phyloP scores from a whole-genome alignment of 1,140 invertebrate genomes.

The Lycorma delicatula region DNA sequence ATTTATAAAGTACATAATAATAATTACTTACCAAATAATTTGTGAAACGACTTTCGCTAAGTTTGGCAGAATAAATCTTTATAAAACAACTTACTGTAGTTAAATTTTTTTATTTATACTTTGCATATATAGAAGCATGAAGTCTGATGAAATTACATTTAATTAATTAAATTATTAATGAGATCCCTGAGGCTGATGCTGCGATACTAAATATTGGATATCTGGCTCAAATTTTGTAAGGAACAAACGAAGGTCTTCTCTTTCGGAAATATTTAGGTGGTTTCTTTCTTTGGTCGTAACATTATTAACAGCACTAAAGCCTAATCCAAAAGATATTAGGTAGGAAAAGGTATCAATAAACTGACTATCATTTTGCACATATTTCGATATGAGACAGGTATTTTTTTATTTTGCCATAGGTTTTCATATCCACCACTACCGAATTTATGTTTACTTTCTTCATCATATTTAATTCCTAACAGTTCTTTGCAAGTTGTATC shows the following conservation, averaged over 20 bases:
- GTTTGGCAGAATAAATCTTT: neutral
- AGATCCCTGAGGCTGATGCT: neutral
- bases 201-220: neutral
- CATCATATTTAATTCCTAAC: neutral
- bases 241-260: neutral
- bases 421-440: neutral
- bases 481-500: neutral
- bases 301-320: neutral
- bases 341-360: neutral
- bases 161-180: neutral
- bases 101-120: constrained; percentile 1
- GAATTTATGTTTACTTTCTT: neutral
- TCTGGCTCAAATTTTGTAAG: neutral
- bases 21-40: neutral
- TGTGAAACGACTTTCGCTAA: neutral
- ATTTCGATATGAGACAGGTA: too few relatives aligned
- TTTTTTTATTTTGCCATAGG: neutral
- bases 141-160: neutral
- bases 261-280: neutral
- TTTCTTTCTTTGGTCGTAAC: neutral
- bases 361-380: neutral
- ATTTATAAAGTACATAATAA: too few relatives aligned
- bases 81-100: neutral
- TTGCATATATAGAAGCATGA: neutral
- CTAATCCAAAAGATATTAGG: neutral